Base-by-base conservation (phyloP, 2,888 invertebrate species). In the Lasioglossum figueresi region DNA sequence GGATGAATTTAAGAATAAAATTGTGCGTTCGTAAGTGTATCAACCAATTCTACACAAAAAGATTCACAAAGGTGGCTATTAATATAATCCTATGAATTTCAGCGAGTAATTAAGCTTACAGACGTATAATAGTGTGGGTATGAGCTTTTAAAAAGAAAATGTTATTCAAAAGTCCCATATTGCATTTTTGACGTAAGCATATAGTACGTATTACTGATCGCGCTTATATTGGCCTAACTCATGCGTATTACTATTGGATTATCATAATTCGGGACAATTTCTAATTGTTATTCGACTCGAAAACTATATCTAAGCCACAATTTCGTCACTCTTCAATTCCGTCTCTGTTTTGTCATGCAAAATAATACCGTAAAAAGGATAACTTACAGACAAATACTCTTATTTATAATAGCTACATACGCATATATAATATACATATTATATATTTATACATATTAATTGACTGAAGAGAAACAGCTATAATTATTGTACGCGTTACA, bases 401-500 rank as follows among this genome's bases (percentile, higher is more conserved):
- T 40, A 2, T 70, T 10, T 68, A 37, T 37, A 37, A 56, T 68
- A 19, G 23, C 23, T 68, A 12, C 23, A 68, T 37, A 66, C 16
- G 37, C 6, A 34, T 66, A 66, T 66, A 68, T 68, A 23, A 66
- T 66, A 66, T 66, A 68, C 23, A n/a, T 40, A 70, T 70, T n/a
- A n/a, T 87, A 82, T 83, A 88, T 74, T 52, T 63, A 75, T 83
- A 75, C 74, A 83, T 78, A 80, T 77, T 81, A 79, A 81, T 45
- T 87, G 84, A 83, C 73, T 80, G 76, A 80, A 82, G 37, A 68
- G 79, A 83, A 71, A 82, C 83, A 83, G 85, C 85, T 79, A 85
- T 86, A 82, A 89, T 71, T 87, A 87, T 89, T 91, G 86, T 90
- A 90, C 87, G 89, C 88, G 90, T 91, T 89, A 80, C 90, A 89